phyloP scores from a whole-genome alignment of 1,140 invertebrate genomes.

The Adelges cooleyi region DNA sequence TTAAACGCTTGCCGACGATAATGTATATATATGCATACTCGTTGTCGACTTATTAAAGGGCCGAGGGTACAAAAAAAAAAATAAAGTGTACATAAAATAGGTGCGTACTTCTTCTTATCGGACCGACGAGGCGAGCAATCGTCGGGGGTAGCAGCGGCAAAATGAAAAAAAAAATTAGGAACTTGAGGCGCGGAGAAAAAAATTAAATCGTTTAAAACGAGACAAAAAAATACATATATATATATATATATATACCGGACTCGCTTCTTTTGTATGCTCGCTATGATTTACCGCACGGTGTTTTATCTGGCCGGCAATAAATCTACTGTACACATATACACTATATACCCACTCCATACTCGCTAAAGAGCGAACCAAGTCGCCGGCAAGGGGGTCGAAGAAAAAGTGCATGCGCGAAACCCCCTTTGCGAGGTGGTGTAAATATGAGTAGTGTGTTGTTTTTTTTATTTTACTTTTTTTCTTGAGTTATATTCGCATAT shows the following conservation, averaged over 20 bases:
- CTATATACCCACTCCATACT: too few relatives aligned
- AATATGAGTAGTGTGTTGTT: background rate
- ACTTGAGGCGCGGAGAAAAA: background rate
- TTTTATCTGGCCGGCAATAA: slow-evolving; percentile 24
- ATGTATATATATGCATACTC: background rate
- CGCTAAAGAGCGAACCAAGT: too few relatives aligned
- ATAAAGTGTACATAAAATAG: too few relatives aligned
- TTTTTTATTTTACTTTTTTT: slow-evolving; percentile 6
- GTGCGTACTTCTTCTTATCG: slow-evolving; percentile 5
- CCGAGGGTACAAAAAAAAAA: background rate
- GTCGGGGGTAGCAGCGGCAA: background rate
- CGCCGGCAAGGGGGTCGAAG: background rate
- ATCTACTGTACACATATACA: too few relatives aligned
- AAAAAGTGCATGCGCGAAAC: slow-evolving; percentile 1
- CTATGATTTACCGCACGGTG: slow-evolving; percentile 22
- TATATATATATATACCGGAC: too few relatives aligned
- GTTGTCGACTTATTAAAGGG: slow-evolving; percentile 24
- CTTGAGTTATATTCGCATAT: slow-evolving; percentile 6
- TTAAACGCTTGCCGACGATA: background rate
- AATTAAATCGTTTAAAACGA: slow-evolving; percentile 25
- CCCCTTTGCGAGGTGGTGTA: background rate
- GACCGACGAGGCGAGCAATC: background rate
- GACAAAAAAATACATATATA: background rate
- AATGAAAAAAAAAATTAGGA: slow-evolving; percentile 16
- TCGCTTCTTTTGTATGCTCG: slow-evolving; percentile 7